Evolutionary conservation across 2,113 vertebrate species (phyloP).

Genomic region (Podarcis muralis): DNA sequence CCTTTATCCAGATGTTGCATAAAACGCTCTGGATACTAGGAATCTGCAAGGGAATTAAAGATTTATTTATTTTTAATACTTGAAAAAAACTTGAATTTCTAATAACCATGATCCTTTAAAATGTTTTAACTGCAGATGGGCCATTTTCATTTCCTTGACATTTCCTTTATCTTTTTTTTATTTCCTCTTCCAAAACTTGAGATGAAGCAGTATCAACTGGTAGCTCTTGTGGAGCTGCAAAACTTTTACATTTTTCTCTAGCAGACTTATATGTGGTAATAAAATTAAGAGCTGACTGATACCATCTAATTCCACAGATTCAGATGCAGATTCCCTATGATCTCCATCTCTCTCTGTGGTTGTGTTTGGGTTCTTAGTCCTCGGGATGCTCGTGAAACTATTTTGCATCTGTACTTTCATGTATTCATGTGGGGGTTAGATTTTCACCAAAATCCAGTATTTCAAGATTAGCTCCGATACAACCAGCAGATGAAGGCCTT

Average conservation of each 20-base stretch:
- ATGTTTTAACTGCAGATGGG: conserved; percentile 66
- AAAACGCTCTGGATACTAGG: conserved; percentile 70
- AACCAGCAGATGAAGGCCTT: neutral
- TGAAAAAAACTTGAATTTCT: conserved; percentile 75
- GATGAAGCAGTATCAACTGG: neutral
- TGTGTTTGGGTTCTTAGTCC: neutral
- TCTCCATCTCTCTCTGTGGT: neutral
- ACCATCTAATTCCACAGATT: neutral
- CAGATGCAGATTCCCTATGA: neutral
- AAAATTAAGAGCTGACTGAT: neutral
- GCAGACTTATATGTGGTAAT: conserved; percentile 16
- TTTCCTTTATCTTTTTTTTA: conserved; percentile 40
- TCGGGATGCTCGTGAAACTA: neutral
- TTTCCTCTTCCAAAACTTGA: conserved; percentile 29
- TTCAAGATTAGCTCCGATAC: neutral
- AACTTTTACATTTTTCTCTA: neutral
- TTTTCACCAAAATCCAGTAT: neutral
- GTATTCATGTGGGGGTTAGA: too few species aligned
- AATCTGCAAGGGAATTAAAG: conserved; percentile 77
- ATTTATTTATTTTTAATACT: conserved; percentile 77
- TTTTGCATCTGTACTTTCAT: neutral
- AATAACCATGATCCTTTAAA: conserved; percentile 73
- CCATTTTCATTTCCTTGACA: conserved; percentile 56
- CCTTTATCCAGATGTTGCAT: conserved; percentile 79
- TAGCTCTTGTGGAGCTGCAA: neutral